Percentiles rank a stretch among this genome's conserved stretches.
phyloP scores from a whole-genome alignment of 2,113 vertebrate genomes.

The Vulpes vulpes region DNA sequence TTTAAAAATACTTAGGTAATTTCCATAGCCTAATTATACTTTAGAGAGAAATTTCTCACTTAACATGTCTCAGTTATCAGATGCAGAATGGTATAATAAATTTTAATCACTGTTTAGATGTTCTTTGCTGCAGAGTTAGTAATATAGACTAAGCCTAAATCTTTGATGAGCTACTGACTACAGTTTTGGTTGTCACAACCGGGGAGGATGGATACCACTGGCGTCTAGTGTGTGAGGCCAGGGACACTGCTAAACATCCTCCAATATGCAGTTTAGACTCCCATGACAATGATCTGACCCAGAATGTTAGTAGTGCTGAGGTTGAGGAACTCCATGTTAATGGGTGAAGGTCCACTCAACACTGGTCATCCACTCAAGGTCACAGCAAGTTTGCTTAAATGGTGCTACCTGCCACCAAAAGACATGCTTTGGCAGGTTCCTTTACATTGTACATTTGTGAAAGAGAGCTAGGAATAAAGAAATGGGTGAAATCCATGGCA shows the following conservation, averaged over 20 bases:
- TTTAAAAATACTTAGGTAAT: slow-evolving; percentile 73
- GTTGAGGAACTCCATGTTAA: background rate
- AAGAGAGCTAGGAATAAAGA: slow-evolving; percentile 12
- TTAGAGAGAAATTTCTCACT: slow-evolving; percentile 59
- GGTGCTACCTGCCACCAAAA: background rate
- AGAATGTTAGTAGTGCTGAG: background rate
- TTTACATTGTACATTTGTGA: slow-evolving; percentile 47
- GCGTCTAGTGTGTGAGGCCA: background rate
- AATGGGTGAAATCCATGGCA: background rate
- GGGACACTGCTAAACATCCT: background rate
- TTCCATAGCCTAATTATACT: slow-evolving; percentile 79
- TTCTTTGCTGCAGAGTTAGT: slow-evolving; percentile 71
- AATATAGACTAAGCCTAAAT: slow-evolving; percentile 59
- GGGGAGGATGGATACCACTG: background rate
- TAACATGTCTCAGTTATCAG: slow-evolving; percentile 75
- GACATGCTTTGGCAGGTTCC: background rate
- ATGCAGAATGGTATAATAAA: slow-evolving; percentile 74
- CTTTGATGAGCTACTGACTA: slow-evolving; percentile 14
- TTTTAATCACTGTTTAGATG: slow-evolving; percentile 80
- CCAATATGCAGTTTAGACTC: background rate
- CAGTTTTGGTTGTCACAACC: slow-evolving; percentile 9
- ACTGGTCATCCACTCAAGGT: background rate
- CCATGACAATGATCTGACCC: background rate
- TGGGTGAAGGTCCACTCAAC: background rate
- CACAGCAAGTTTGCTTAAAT: background rate